Conservation (phyloP, 1,140 invertebrate genomes). For the Calephelis nemesis region DNA sequence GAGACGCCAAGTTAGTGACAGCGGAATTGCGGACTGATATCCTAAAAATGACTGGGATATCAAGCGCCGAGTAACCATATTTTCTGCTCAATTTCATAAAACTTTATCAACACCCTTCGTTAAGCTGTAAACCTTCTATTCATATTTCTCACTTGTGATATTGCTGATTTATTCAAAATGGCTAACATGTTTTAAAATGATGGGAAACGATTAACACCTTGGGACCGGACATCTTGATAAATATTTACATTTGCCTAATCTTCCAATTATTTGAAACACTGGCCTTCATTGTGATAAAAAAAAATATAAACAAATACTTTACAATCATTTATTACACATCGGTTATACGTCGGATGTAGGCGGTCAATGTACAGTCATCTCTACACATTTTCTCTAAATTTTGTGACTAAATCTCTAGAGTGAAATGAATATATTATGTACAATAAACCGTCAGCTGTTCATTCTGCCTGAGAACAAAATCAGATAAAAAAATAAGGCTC, state of each 20-base stretch:
- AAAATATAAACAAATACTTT: background rate
- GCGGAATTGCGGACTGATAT: no score
- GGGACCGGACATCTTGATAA: background rate
- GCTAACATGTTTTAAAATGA: no score
- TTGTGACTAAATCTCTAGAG: background rate
- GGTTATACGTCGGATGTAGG: background rate
- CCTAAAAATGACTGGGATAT: no score
- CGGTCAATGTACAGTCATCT: background rate
- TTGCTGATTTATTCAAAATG: no score
- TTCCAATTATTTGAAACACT: background rate
- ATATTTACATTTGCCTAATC: background rate
- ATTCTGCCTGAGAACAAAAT: background rate
- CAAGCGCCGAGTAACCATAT: no score
- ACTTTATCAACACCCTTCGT: no score
- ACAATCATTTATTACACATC: constrained; percentile 2
- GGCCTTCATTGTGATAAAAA: background rate
- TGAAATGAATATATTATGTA: background rate
- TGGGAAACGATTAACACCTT: background rate
- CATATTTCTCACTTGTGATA: no score
- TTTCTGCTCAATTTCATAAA: no score
- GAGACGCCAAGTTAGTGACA: no score
- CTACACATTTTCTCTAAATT: background rate
- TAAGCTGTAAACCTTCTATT: no score
- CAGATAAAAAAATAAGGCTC: constrained; percentile 13
- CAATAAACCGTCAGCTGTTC: constrained; percentile 1